phyloP scores from a whole-genome alignment of 1,140 invertebrate genomes.

The Chironomus striatipennis region DNA sequence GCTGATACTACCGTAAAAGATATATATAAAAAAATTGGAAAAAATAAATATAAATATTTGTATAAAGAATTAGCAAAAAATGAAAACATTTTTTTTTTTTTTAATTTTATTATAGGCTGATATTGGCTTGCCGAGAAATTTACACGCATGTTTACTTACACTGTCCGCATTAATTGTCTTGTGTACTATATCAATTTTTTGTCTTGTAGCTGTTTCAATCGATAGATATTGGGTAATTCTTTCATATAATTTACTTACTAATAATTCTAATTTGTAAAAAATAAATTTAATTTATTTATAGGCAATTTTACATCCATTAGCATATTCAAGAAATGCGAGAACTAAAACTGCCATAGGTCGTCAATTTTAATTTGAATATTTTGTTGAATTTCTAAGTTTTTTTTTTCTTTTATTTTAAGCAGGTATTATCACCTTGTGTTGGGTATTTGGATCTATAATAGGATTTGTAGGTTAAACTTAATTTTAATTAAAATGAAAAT shows the following conservation, averaged over 20 bases:
- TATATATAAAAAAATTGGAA: too few species aligned
- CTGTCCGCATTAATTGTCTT: conserved; percentile 76
- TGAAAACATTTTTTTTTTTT: too few species aligned
- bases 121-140: conserved; percentile 63
- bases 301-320: conserved; percentile 81
- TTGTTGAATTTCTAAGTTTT: too few species aligned
- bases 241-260: not conserved
- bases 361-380: too few species aligned
- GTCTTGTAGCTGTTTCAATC: conserved; percentile 79
- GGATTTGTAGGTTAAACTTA: conserved; percentile 48
- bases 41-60: too few species aligned
- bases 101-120: conserved; percentile 34
- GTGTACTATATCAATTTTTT: conserved; percentile 87
- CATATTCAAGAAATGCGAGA: conserved; percentile 76
- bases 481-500: too few species aligned
- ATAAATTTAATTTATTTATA: not conserved
- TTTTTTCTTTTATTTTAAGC: too few species aligned
- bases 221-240: conserved; percentile 68
- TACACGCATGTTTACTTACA: conserved; percentile 78
- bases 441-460: conserved; percentile 68
- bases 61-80: too few species aligned
- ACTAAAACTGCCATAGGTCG: conserved; percentile 76
- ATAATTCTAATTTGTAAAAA: not conserved
- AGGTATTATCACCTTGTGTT: conserved; percentile 79
- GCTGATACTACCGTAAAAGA: too few species aligned